phyloP scores from a whole-genome alignment of 1,140 invertebrate genomes.

The Sarcophaga peregrina region DNA sequence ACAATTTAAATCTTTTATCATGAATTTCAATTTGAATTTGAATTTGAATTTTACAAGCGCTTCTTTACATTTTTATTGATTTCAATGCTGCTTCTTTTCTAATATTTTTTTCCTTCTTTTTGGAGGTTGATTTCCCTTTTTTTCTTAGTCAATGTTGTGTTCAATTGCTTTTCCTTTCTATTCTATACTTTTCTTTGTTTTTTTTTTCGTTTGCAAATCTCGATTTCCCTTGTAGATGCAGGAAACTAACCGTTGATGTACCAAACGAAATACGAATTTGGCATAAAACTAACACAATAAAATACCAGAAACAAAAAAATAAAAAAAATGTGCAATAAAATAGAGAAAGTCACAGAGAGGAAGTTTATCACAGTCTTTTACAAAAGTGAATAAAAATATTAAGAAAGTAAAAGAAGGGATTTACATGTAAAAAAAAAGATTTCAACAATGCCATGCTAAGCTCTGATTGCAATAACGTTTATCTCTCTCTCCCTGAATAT shows the following conservation, averaged over 20 bases:
- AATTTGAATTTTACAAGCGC: too few relatives aligned
- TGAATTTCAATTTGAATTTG: background rate
- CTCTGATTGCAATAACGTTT: too few relatives aligned
- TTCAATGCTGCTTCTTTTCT: too few relatives aligned
- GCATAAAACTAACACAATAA: background rate
- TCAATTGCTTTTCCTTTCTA: background rate
- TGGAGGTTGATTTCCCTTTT: background rate
- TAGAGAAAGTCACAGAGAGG: background rate
- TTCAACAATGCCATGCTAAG: too few relatives aligned
- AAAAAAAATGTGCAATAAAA: background rate
- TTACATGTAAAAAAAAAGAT: too few relatives aligned
- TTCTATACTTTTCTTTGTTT: background rate
- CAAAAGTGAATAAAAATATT: too few relatives aligned
- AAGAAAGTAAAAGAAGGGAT: too few relatives aligned
- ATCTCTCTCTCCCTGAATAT: too few relatives aligned
- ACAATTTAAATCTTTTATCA: background rate
- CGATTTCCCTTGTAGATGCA: background rate
- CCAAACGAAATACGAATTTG: background rate
- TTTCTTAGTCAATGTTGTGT: background rate
- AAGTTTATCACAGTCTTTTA: background rate
- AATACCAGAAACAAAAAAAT: too few relatives aligned
- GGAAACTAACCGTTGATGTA: background rate
- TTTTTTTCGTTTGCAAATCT: background rate
- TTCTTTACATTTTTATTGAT: too few relatives aligned
- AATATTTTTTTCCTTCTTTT: too few relatives aligned